These are phyloP conservation scores for Himantopus leucocephalus DNA, from an alignment of 2,113 vertebrate species.

Conservation along the genomic window DNA sequence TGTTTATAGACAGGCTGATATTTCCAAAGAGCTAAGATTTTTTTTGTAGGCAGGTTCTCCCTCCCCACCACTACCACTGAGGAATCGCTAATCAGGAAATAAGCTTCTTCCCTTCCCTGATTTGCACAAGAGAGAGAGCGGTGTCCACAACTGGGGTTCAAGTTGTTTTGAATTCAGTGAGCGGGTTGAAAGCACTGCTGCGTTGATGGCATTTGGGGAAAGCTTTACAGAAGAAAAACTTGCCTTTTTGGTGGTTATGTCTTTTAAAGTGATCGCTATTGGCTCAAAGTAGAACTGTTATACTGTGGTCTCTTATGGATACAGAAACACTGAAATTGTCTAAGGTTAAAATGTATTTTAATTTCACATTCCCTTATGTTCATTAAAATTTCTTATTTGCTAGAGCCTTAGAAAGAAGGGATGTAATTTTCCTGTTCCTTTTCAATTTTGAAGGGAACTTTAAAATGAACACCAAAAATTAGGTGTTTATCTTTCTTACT, in stretches of 20 bases:
- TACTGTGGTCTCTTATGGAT: not conserved
- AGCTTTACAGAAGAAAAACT: not conserved
- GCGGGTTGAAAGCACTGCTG: not conserved
- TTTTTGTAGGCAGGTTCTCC: not conserved
- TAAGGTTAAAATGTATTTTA: not conserved
- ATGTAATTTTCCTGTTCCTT: not conserved
- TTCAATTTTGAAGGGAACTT: not conserved
- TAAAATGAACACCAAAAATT: not conserved
- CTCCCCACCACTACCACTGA: not conserved
- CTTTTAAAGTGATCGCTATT: not conserved
- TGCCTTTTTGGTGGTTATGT: not conserved
- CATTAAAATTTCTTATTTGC: not conserved
- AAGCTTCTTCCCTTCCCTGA: not conserved
- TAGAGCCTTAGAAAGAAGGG: not conserved
- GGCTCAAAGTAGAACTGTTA: not conserved
- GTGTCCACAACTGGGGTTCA: not conserved
- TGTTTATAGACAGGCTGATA: slow-evolving; percentile 41
- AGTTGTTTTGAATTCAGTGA: not conserved
- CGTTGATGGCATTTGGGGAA: not conserved
- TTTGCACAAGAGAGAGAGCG: not conserved
- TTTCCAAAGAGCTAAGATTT: slow-evolving; percentile 27
- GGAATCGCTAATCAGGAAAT: slow-evolving; percentile 6
- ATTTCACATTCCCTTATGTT: not conserved
- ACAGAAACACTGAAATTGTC: not conserved
- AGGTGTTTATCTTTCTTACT: not conserved